A percentile compares a stretch with the other conserved stretches of the same genome.
phyloP scores from a whole-genome alignment of 2,888 invertebrate genomes.

The Notocelia uddmanniana region DNA sequence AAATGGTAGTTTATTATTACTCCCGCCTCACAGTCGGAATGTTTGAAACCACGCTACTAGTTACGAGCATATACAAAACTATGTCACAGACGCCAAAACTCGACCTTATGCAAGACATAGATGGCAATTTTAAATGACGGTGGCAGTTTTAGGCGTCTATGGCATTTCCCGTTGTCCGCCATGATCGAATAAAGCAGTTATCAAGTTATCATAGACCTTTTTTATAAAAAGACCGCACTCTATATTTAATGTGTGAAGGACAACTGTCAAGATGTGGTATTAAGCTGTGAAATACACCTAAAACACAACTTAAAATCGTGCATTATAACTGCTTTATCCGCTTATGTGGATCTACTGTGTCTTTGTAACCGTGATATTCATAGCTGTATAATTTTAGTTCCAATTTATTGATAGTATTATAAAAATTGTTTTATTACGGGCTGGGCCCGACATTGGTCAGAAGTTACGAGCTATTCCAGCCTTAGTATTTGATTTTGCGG shows the following conservation, averaged over 20 bases:
- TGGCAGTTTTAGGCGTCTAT: background rate
- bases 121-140: background rate
- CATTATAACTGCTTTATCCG: background rate
- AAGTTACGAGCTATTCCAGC: background rate
- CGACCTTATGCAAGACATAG: background rate
- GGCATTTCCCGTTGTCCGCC: background rate
- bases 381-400: constrained; percentile 41
- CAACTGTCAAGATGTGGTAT: too few species aligned
- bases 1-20: background rate
- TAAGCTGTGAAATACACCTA: too few species aligned
- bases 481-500: background rate
- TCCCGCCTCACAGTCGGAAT: background rate
- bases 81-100: background rate
- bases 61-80: background rate
- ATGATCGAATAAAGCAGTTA: background rate
- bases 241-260: too few species aligned
- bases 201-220: too few species aligned
- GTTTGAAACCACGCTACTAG: constrained; percentile 1
- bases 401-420: constrained; percentile 22
- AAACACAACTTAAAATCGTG: too few species aligned
- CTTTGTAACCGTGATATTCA: constrained; percentile 37
- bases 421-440: constrained; percentile 29
- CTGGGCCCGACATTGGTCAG: constrained; percentile 31
- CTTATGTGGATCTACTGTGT: background rate
- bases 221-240: too few species aligned